Evolutionary conservation across 2,888 invertebrate genomes (phyloP), one percentile per base, ranked within the genome.

Genomic region (Phyto melanocephala): DNA sequence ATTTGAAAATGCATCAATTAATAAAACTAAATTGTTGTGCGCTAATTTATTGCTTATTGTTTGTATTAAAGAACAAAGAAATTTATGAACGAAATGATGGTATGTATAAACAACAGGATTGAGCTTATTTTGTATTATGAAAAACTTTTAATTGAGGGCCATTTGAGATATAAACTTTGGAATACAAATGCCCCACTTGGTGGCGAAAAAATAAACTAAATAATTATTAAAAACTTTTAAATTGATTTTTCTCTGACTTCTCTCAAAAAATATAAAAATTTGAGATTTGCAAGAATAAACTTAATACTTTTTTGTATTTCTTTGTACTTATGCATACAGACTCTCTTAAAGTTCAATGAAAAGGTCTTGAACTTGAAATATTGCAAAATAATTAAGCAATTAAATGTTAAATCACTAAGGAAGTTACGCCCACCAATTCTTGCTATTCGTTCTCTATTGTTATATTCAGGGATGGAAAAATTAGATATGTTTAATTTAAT

Each of bases 311-410:
- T n/a, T 1, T 1, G 3, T 62, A 62, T 63, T 20, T 33, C 7
- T 11, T 40, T 28, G 3, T 76, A 1, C 42, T 3, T 15, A 37
- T 15, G 15, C 40, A 28, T 72, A 20, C 33, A n/a, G 13, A 33
- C 17, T 56, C 56, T 65, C 11, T 6, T 35, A 35, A 60, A 40
- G 5, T 50, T 40, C 17, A 40, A 40, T 2, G 20, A 63, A 77
- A 70, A 78, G 63, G 70, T 78, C 63, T 82, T 82, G 78, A 78
- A 74, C 81, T 67, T 65, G 35, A 62, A 70, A 11, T 47, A 58
- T 5, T 11, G 6, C 0, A 52, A 42, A 20, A 37, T 62, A 63
- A 22, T 42, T 28, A 1, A 15, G n/a, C 33, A 28, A 76, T 37
- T 17, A 8, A 71, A 50, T 50, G 11, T 24, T 35, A 33, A 71